Conservation (phyloP, 2,888 invertebrate genomes). For the Aphodius sticticus region DNA sequence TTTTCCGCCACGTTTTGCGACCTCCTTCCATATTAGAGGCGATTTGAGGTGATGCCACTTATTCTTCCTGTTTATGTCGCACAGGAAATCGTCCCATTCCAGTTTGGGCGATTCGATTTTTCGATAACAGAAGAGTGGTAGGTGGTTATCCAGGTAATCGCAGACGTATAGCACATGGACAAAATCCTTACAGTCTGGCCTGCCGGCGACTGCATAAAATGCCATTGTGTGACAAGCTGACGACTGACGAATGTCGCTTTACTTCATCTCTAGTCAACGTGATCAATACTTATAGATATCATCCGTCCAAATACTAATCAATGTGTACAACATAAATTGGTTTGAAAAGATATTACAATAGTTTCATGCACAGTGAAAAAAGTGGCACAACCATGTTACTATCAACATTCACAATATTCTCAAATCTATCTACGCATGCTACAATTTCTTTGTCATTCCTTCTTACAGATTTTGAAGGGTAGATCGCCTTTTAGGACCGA, state of each 20-base stretch:
- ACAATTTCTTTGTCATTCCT: no score
- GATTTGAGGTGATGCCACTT: constrained; percentile 66
- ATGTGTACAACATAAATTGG: no score
- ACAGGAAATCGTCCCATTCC: constrained; percentile 67
- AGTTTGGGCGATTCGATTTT: constrained; percentile 60
- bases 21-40: constrained; percentile 70
- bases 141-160: constrained; percentile 62
- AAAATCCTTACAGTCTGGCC: constrained; percentile 63
- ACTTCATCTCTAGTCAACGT: background rate
- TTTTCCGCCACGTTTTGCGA: constrained; percentile 64
- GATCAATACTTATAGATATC: no score
- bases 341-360: no score
- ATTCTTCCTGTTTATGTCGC: constrained; percentile 62
- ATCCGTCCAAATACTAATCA: no score
- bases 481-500: no score
- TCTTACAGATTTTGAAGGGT: no score
- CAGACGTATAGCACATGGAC: constrained; percentile 65
- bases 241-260: background rate
- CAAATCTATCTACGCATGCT: no score
- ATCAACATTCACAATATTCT: no score
- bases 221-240: constrained; percentile 49
- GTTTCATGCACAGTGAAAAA: no score
- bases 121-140: constrained; percentile 66
- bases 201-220: constrained; percentile 66
- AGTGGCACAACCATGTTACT: no score